These are phyloP conservation scores for Drosophila erecta DNA, from an alignment of 1,140 invertebrate genomes.

Conservation along the genomic window DNA sequence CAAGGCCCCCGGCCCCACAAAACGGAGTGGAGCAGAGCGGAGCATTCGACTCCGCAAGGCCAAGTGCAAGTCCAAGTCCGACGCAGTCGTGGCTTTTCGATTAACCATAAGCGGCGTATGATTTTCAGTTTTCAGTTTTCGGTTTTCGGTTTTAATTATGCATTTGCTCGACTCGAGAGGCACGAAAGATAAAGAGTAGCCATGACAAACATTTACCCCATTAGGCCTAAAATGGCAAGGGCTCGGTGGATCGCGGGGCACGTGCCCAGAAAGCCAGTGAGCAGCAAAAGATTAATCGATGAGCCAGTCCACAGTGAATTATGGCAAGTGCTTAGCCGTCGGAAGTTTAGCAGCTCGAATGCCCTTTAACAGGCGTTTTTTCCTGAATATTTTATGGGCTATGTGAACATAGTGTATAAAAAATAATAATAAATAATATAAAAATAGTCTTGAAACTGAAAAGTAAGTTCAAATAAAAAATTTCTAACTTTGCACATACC, in stretches of 20 bases:
- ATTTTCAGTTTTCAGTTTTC: neutral
- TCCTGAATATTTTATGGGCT: too few relatives aligned
- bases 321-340: conserved; percentile 11
- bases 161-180: conserved; percentile 45
- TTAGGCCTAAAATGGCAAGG: conserved; percentile 58
- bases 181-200: conserved; percentile 43
- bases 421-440: too few relatives aligned
- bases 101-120: conserved; percentile 12
- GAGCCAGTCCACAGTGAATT: conserved; percentile 12
- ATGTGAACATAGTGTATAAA: too few relatives aligned
- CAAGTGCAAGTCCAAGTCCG: conserved; percentile 71
- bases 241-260: conserved; percentile 26
- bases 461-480: too few relatives aligned
- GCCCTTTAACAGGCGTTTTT: too few relatives aligned
- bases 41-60: conserved; percentile 66
- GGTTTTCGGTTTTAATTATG: conserved; percentile 45
- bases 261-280: conserved; percentile 30
- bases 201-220: conserved; percentile 52
- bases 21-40: conserved; percentile 57
- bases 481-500: too few relatives aligned
- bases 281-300: conserved; percentile 39
- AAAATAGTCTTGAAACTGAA: too few relatives aligned
- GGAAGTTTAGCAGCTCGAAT: neutral
- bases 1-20: conserved; percentile 53
- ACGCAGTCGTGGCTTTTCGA: conserved; percentile 27